Evolutionary conservation across 2,113 vertebrate species (phyloP).

Genomic region (Platysternon megacephalum): DNA sequence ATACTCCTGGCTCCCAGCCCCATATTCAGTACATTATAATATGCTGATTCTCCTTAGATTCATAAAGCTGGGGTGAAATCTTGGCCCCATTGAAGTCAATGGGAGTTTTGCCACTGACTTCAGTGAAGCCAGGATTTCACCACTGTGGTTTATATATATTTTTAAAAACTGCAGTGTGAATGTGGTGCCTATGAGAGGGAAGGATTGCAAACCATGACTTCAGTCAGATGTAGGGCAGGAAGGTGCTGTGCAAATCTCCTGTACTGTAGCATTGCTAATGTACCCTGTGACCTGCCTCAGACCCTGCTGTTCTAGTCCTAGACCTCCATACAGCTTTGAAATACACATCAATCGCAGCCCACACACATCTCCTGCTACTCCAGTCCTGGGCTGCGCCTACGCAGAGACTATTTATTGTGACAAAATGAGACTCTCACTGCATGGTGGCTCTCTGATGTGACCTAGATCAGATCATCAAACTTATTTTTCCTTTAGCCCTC

Average conservation of each 20-base stretch:
- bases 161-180: not conserved
- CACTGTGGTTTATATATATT: not conserved
- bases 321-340: not conserved
- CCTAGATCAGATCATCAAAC: not conserved
- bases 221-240: not conserved
- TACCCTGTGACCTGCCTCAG: no score
- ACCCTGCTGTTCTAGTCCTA: not conserved
- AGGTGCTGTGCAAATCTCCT: not conserved
- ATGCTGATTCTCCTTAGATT: not conserved
- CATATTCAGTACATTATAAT: not conserved
- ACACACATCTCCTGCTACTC: not conserved
- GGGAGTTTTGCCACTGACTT: not conserved
- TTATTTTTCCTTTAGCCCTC: not conserved
- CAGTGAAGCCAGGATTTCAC: not conserved
- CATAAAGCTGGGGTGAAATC: not conserved
- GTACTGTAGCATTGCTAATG: not conserved
- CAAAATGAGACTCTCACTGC: not conserved
- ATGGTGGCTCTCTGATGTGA: not conserved
- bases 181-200: not conserved
- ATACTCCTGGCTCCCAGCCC: not conserved
- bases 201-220: not conserved
- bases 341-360: not conserved
- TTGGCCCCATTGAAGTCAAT: not conserved
- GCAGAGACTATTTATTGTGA: not conserved
- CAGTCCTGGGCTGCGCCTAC: not conserved